A percentile compares a stretch with the other conserved stretches of the same genome.
phyloP scores from a whole-genome alignment of 2,797 vertebrate genomes.

The Sternarchorhynchus goeldii region DNA sequence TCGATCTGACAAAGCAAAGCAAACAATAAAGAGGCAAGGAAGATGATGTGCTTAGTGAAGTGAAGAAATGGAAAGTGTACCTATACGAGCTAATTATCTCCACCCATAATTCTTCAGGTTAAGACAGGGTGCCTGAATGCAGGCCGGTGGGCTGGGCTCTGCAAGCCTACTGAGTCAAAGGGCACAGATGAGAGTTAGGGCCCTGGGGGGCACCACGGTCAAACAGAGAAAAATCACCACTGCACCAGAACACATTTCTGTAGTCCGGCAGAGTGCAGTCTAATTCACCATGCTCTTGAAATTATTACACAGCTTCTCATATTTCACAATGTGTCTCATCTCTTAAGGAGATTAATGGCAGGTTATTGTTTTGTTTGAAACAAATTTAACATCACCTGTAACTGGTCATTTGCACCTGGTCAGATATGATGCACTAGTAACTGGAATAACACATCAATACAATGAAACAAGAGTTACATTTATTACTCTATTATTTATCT shows the following conservation, averaged over 20 bases:
- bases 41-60: slow-evolving; percentile 84
- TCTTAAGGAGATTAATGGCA: background rate
- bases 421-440: background rate
- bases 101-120: slow-evolving; percentile 84
- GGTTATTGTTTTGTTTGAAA: background rate
- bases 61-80: slow-evolving; percentile 83
- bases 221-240: slow-evolving; percentile 30
- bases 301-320: slow-evolving; percentile 8
- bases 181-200: slow-evolving; percentile 60
- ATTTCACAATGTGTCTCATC: slow-evolving; percentile 1
- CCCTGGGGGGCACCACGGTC: slow-evolving; percentile 10
- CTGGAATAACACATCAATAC: background rate
- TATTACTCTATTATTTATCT: slow-evolving; percentile 10
- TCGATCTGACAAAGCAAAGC: slow-evolving; percentile 85
- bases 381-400: slow-evolving; percentile 4
- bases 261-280: slow-evolving; percentile 8
- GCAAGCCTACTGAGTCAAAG: slow-evolving; percentile 59
- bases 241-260: slow-evolving; percentile 9
- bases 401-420: background rate
- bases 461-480: background rate
- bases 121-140: slow-evolving; percentile 73
- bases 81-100: slow-evolving; percentile 84
- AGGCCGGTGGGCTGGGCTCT: slow-evolving; percentile 67
- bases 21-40: slow-evolving; percentile 84
- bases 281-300: slow-evolving; percentile 37